A percentile compares a stretch with the other conserved stretches of the same genome.
These are phyloP conservation scores for Hydropsyche betteni DNA, from an alignment of 2,888 invertebrate species.

Conservation along the genomic window DNA sequence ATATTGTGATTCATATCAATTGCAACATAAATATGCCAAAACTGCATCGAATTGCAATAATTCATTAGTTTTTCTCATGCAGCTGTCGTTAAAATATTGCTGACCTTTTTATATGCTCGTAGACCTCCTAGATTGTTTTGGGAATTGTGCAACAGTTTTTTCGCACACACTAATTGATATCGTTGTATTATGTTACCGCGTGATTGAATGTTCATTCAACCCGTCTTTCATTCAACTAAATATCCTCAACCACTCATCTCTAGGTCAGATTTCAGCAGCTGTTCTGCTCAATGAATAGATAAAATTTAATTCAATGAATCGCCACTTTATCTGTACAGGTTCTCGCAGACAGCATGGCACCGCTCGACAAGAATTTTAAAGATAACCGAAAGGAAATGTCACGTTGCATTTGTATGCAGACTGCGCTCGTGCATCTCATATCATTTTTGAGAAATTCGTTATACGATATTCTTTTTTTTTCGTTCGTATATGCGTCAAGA, in stretches of 20 bases:
- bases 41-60: slow-evolving; percentile 19
- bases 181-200: no score
- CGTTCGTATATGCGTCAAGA: not conserved
- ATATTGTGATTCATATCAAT: not conserved
- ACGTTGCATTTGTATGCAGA: slow-evolving; percentile 20
- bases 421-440: slow-evolving; percentile 19
- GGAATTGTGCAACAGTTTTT: not conserved
- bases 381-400: slow-evolving; percentile 28
- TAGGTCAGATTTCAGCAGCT: no score
- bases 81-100: slow-evolving; percentile 9
- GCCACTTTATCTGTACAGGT: not conserved
- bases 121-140: slow-evolving; percentile 34
- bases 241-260: no score
- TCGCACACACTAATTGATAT: no score
- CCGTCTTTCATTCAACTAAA: no score
- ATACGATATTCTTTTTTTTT: slow-evolving; percentile 4
- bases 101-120: not conserved
- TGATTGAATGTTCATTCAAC: no score
- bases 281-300: not conserved
- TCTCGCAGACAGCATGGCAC: slow-evolving; percentile 46
- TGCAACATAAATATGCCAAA: slow-evolving; percentile 10
- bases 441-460: slow-evolving; percentile 27
- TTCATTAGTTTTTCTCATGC: not conserved
- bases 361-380: slow-evolving; percentile 30
- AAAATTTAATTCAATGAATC: not conserved